These are phyloP conservation scores for Papilio xuthus DNA, from an alignment of 1,140 invertebrate genomes.

Conservation along the genomic window DNA sequence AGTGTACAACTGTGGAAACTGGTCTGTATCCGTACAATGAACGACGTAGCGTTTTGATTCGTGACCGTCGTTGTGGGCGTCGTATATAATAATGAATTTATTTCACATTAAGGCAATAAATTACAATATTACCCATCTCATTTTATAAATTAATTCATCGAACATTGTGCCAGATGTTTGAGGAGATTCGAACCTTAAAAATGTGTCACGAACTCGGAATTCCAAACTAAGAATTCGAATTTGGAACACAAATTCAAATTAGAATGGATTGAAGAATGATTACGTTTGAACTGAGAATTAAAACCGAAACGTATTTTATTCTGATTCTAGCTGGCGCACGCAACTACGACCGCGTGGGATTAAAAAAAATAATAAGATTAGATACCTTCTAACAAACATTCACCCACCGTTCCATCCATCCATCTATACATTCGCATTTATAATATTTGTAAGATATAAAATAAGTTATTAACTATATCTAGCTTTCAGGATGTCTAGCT, in stretches of 20 bases:
- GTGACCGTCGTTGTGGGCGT: conserved; percentile 35
- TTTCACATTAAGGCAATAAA: conserved; percentile 37
- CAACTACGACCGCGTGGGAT: too few relatives aligned
- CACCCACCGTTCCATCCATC: too few relatives aligned
- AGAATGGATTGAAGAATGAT: background rate
- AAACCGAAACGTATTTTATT: background rate
- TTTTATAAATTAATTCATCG: background rate
- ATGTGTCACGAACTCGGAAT: background rate
- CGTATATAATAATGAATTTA: conserved; percentile 35
- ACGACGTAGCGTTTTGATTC: conserved; percentile 38
- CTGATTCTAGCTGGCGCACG: too few relatives aligned
- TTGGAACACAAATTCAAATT: background rate
- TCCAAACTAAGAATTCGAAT: background rate
- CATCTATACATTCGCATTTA: too few relatives aligned
- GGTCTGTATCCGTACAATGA: conserved; percentile 2
- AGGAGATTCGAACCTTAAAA: background rate
- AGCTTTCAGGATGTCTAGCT: too few relatives aligned
- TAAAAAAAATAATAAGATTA: too few relatives aligned
- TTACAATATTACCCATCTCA: conserved; percentile 33
- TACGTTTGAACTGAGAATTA: background rate
- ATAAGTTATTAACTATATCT: too few relatives aligned
- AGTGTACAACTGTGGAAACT: background rate
- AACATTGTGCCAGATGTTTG: conserved; percentile 16
- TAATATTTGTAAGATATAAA: too few relatives aligned
- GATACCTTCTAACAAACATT: too few relatives aligned